Evolutionary conservation across 2,888 invertebrate genomes (phyloP), one percentile per base, ranked within the genome.

Genomic region (Pyrochroa serraticornis): DNA sequence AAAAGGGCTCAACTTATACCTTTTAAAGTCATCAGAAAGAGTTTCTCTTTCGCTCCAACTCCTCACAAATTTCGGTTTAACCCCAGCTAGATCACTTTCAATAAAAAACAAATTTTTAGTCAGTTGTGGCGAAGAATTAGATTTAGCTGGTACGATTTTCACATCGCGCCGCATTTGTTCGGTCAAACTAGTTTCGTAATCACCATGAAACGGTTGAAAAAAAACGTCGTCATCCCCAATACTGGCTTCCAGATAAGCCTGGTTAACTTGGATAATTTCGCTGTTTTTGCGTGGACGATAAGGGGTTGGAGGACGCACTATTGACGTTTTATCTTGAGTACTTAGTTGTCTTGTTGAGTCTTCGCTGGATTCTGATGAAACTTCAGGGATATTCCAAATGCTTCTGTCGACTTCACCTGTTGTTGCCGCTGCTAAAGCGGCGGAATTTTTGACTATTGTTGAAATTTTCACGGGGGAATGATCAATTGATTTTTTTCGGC

Each of bases 361-460:
- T n/a, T 63, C 63, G 6, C 60, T 55, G 13, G 52, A 53, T 12
- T 51, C 52, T 13, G 79, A 80, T 0, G 82, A 80, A 0, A 79
- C 78, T 74, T 83, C 83, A 14, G 80, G 73, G 43, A 83, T 83
- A 64, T 81, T 81, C 83, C 83, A 83, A 67, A 83, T 82, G 41
- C 81, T 78, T 2, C 77, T 74, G 9, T 67, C 63, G 5, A 61
- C 48, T 7, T 67, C 68, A 3, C 78, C 78, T 6, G 79, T 75
- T n/a, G 79, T 77, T 8, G 79, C 77, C 7, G 79, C 75, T 1
- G 80, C 80, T 6, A 81, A 76, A 1, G 79, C 74, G 1, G 81
- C 76, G 0, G 82, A 79, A 59, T 78, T 79, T 22, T 69, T 67
- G 8, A 75, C 71, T 38, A 72, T 70, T 2, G 69, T 63, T 5